These are phyloP conservation scores for Halocynthia roretzi DNA, from an alignment of 23 tunicate species.

Conservation along the genomic window DNA sequence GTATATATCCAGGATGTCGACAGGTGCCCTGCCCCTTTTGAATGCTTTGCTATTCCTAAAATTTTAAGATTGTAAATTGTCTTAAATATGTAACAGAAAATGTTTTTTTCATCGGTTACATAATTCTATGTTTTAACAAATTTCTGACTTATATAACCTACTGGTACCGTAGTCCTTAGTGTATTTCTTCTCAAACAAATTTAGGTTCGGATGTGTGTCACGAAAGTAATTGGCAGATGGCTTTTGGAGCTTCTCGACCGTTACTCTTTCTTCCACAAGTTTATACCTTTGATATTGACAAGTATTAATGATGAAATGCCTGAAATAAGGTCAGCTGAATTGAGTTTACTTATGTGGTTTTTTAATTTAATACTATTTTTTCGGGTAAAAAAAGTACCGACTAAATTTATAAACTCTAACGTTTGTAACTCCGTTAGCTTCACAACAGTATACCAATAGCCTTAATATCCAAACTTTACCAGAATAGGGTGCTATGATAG, in stretches of 20 bases:
- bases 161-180: not conserved
- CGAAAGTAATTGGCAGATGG: constrained; percentile 78
- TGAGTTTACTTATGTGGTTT: no score
- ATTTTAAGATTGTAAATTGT: not conserved
- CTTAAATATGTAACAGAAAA: no score
- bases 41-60: not conserved
- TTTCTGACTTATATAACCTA: not conserved
- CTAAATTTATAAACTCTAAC: not conserved
- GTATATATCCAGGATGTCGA: not conserved
- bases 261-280: constrained; percentile 89
- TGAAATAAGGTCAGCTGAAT: constrained; percentile 47
- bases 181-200: not conserved
- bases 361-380: no score
- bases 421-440: not conserved
- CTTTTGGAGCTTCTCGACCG: constrained; percentile 82
- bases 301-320: constrained; percentile 93
- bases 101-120: not conserved
- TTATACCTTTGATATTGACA: constrained; percentile 88
- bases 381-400: no score
- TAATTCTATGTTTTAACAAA: not conserved
- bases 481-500: no score
- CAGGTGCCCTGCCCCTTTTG: not conserved
- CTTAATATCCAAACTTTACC: no score
- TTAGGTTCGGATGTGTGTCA: constrained; percentile 70
- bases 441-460: not conserved